phyloP scores from a whole-genome alignment of 2,888 invertebrate species.

The Vanessa cardui region DNA sequence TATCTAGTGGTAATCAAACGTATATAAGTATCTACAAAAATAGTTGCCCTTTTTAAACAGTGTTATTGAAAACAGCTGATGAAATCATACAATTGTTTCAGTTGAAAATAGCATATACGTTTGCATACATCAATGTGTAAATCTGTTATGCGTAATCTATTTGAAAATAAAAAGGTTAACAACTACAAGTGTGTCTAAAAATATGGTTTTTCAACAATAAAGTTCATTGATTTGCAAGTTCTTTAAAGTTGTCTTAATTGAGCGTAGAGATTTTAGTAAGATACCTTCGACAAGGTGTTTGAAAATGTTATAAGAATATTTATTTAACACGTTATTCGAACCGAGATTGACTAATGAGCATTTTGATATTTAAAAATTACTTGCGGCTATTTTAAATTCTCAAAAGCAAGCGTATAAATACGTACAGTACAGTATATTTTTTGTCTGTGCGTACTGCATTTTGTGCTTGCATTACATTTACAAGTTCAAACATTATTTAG shows the following conservation, averaged over 20 bases:
- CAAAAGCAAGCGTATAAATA: slow-evolving; percentile 22
- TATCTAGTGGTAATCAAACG: slow-evolving; percentile 79
- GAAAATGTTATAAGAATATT: slow-evolving; percentile 56
- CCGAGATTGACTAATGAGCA: slow-evolving; percentile 67
- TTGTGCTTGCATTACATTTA: slow-evolving; percentile 29
- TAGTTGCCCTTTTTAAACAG: slow-evolving; percentile 76
- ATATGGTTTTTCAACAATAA: slow-evolving; percentile 73
- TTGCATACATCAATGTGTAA: slow-evolving; percentile 58
- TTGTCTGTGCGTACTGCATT: slow-evolving; percentile 28
- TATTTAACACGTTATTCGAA: slow-evolving; percentile 56
- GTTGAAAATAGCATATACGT: slow-evolving; percentile 46
- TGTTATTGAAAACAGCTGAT: slow-evolving; percentile 60
- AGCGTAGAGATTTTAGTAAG: slow-evolving; percentile 59
- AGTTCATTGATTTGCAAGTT: slow-evolving; percentile 53
- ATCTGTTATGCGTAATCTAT: slow-evolving; percentile 54
- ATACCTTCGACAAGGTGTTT: slow-evolving; percentile 46
- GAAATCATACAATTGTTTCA: slow-evolving; percentile 51
- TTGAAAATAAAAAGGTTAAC: slow-evolving; percentile 57
- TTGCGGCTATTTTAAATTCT: slow-evolving; percentile 18
- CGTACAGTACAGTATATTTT: slow-evolving; percentile 15
- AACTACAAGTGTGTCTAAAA: slow-evolving; percentile 78
- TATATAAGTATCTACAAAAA: slow-evolving; percentile 81
- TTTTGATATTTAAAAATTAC: slow-evolving; percentile 37
- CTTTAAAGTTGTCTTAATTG: slow-evolving; percentile 56
- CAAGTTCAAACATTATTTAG: too few species aligned